Conservation (phyloP, 2,113 vertebrate genomes). For the Ursus arctos region DNA sequence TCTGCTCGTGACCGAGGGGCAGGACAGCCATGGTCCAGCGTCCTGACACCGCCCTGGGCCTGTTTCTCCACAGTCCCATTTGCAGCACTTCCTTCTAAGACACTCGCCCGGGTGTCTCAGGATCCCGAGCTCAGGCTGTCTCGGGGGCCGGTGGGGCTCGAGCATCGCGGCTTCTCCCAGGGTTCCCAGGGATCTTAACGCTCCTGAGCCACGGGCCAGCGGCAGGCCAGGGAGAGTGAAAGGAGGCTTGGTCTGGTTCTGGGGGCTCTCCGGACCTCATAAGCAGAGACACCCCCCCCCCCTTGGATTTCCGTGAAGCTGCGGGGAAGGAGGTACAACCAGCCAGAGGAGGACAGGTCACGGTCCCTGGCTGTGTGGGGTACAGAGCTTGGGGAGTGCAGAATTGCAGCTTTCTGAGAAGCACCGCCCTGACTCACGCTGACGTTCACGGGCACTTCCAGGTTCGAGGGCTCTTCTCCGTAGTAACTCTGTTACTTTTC, state of each 20-base stretch:
- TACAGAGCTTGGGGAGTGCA: not conserved
- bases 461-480: not conserved
- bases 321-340: not conserved
- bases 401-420: not conserved
- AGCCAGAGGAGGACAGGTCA: not conserved
- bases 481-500: not conserved
- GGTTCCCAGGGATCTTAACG: not conserved
- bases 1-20: not conserved
- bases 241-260: not conserved
- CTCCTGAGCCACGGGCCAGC: not conserved
- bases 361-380: not conserved
- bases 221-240: not conserved
- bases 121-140: not conserved
- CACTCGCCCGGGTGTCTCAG: not conserved
- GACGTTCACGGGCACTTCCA: not conserved
- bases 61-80: not conserved
- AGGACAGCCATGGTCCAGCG: rapidly evolving
- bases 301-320: not conserved
- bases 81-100: not conserved
- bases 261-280: not conserved
- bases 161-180: not conserved
- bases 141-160: not conserved
- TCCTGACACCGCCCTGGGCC: not conserved
- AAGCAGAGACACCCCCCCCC: not conserved
- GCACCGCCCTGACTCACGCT: not conserved